These are phyloP conservation scores for Slavum lentiscoides DNA, from an alignment of 2,888 invertebrate genomes.

Conservation along the genomic window DNA sequence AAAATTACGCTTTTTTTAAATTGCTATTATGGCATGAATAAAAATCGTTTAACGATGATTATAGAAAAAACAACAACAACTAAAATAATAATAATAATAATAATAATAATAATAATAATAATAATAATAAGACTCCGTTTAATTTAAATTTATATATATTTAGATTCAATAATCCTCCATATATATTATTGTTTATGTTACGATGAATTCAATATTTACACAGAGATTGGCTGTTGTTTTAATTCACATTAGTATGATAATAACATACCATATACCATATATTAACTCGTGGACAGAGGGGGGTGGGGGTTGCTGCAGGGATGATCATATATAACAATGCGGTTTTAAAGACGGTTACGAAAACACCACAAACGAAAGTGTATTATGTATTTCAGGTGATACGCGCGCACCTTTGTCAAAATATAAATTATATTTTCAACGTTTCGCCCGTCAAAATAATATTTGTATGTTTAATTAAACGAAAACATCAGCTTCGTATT, in stretches of 20 bases:
- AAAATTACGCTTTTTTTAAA: no score
- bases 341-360: no score
- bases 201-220: not conserved
- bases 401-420: slow-evolving; percentile 24
- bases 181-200: not conserved
- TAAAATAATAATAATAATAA: no score
- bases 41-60: no score
- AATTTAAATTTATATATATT: no score
- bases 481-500: slow-evolving; percentile 26
- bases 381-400: slow-evolving; percentile 17
- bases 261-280: not conserved
- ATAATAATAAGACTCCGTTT: no score
- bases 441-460: not conserved
- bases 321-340: not conserved
- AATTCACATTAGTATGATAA: no score
- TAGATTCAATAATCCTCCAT: not conserved
- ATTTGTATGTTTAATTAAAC: slow-evolving; percentile 44
- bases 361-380: not conserved
- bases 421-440: slow-evolving; percentile 13
- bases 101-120: no score
- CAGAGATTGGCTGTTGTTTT: not conserved
- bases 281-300: not conserved
- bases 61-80: no score
- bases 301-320: no score
- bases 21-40: no score